Evolutionary conservation across 2,888 invertebrate genomes (phyloP).

Genomic region (Ophion obscuratus): DNA sequence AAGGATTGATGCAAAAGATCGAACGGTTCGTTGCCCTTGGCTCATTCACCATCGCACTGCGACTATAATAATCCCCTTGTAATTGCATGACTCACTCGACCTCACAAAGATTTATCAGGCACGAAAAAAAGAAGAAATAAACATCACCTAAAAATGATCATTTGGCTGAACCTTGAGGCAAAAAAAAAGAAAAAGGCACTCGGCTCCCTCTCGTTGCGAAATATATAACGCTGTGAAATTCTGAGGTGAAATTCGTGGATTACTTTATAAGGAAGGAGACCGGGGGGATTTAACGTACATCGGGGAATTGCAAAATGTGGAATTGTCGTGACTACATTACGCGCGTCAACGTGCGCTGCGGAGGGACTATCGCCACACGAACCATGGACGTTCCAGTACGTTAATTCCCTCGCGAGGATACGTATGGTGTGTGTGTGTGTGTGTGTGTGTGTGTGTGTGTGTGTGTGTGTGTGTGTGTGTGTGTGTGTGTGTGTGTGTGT

Average conservation of each 20-base stretch:
- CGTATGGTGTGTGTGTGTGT: too few species aligned
- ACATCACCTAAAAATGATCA: slow-evolving; percentile 5
- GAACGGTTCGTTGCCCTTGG: slow-evolving; percentile 50
- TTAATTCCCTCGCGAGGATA: slow-evolving; percentile 41
- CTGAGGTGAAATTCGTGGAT: slow-evolving; percentile 54
- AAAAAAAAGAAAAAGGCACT: slow-evolving; percentile 10
- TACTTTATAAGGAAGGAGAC: slow-evolving; percentile 18
- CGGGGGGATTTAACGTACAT: slow-evolving; percentile 5
- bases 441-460: too few species aligned
- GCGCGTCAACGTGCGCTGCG: slow-evolving; percentile 35
- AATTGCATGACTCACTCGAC: slow-evolving; percentile 25
- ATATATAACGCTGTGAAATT: slow-evolving; percentile 21
- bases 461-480: too few species aligned
- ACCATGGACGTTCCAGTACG: slow-evolving; percentile 53
- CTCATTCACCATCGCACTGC: slow-evolving; percentile 30
- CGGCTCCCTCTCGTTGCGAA: slow-evolving; percentile 42
- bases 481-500: too few species aligned
- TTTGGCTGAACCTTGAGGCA: slow-evolving; percentile 2
- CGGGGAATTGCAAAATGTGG: slow-evolving; percentile 47
- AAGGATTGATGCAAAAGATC: slow-evolving; percentile 33
- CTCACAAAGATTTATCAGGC: slow-evolving; percentile 8
- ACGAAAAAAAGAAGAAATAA: not conserved
- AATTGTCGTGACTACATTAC: slow-evolving; percentile 55
- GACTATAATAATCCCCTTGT: slow-evolving; percentile 17
- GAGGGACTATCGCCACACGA: not conserved